Evolutionary conservation across 2,888 invertebrate genomes (phyloP).

Genomic region (Eulithis testata): DNA sequence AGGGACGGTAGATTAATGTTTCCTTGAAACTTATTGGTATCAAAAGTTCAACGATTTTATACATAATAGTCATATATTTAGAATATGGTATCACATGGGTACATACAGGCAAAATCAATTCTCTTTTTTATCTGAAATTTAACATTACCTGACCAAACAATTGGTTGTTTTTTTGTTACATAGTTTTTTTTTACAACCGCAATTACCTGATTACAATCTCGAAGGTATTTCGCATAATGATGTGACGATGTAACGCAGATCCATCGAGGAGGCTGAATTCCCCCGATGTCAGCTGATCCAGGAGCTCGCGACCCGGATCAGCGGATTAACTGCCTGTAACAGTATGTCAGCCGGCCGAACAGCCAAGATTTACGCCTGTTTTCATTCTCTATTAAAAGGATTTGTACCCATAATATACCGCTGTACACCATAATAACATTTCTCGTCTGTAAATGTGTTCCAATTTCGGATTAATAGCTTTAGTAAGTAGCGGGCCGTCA

Average conservation of each 20-base stretch:
- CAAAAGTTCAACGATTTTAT: too few relatives aligned
- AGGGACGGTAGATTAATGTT: too few relatives aligned
- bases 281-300: conserved; percentile 65
- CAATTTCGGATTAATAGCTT: conserved; percentile 36
- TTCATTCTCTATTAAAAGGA: conserved; percentile 56
- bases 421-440: background rate
- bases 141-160: background rate
- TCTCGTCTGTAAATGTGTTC: conserved; percentile 30
- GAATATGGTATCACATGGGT: too few relatives aligned
- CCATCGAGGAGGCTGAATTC: conserved; percentile 59
- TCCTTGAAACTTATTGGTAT: too few relatives aligned
- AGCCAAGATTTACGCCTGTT: conserved; percentile 75
- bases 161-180: background rate
- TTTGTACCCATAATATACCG: conserved; percentile 37
- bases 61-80: too few relatives aligned
- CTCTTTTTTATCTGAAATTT: background rate
- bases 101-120: too few relatives aligned
- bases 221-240: conserved; percentile 53
- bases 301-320: conserved; percentile 72
- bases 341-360: conserved; percentile 72
- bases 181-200: background rate
- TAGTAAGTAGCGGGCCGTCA: conserved; percentile 36
- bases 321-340: conserved; percentile 80
- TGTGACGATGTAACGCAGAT: conserved; percentile 59
- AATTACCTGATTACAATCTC: conserved; percentile 40